Evolutionary conservation across 2,888 invertebrate species (phyloP).

Genomic region (Euzophera pinguis): DNA sequence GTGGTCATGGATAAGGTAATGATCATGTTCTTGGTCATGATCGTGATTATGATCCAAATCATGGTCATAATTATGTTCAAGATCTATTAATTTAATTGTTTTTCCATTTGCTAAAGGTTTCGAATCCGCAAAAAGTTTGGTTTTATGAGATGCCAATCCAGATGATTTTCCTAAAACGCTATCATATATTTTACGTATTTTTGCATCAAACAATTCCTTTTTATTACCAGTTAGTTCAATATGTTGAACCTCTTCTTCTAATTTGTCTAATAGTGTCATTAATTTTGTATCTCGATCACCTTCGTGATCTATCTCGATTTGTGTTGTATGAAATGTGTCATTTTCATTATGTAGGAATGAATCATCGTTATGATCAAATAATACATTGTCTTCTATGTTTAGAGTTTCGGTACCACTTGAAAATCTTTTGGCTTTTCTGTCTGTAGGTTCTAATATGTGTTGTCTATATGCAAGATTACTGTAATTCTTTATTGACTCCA

Average conservation of each 20-base stretch:
- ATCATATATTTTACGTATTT: conserved; percentile 56
- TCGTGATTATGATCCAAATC: too few relatives aligned
- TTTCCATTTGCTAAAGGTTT: background rate
- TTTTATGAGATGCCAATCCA: background rate
- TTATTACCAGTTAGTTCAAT: conserved; percentile 40
- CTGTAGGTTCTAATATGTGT: background rate
- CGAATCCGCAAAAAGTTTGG: background rate
- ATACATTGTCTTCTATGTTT: conserved; percentile 32
- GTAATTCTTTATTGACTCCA: conserved; percentile 20
- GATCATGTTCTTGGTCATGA: background rate
- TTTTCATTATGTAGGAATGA: too few relatives aligned
- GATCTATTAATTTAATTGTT: background rate
- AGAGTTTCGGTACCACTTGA: conserved; percentile 7
- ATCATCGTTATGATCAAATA: conserved; percentile 29
- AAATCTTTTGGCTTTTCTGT: background rate
- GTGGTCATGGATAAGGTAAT: background rate
- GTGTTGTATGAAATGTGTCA: conserved; percentile 16
- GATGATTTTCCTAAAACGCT: conserved; percentile 33
- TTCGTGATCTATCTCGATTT: conserved; percentile 8
- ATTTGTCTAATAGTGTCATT: conserved; percentile 44
- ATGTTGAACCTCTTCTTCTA: conserved; percentile 54
- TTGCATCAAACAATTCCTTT: conserved; percentile 52
- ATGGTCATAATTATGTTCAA: background rate
- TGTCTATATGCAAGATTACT: background rate
- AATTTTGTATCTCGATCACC: conserved; percentile 37